phyloP scores from a whole-genome alignment of 2,888 invertebrate species.

The Eurois occulta region DNA sequence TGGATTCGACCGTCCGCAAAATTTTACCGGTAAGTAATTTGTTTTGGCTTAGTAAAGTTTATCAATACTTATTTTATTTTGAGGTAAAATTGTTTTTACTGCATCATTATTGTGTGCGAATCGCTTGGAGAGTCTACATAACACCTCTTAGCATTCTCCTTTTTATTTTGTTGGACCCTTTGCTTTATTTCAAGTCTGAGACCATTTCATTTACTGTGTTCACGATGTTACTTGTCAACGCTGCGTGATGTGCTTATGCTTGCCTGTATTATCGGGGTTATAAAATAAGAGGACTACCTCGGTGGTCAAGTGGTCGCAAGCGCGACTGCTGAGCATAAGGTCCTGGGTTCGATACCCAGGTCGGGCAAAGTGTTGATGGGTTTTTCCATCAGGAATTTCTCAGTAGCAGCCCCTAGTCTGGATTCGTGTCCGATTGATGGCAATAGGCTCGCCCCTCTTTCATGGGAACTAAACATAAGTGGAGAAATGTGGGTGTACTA shows the following conservation, averaged over 20 bases:
- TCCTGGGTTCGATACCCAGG: neutral
- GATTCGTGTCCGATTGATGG: neutral
- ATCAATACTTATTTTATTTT: slow-evolving; percentile 41
- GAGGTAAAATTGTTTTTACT: slow-evolving; percentile 5
- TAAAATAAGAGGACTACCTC: neutral
- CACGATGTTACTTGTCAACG: neutral
- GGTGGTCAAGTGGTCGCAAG: neutral
- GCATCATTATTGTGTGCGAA: slow-evolving; percentile 36
- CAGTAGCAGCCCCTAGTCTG: neutral
- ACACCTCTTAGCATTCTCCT: neutral
- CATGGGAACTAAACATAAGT: neutral
- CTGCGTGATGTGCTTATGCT: neutral
- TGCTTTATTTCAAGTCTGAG: neutral
- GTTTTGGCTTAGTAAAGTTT: slow-evolving; percentile 38
- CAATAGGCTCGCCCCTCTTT: neutral
- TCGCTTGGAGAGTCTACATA: neutral
- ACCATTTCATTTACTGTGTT: neutral
- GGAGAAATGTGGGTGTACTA: neutral
- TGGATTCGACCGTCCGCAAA: slow-evolving; percentile 44
- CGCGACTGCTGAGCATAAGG: neutral
- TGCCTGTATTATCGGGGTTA: neutral
- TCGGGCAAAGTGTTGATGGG: neutral
- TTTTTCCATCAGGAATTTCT: neutral
- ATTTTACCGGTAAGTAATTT: slow-evolving; percentile 43
- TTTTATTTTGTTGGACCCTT: neutral